Conservation (phyloP, 1,140 invertebrate species). For the Aphaenogaster rudis region DNA sequence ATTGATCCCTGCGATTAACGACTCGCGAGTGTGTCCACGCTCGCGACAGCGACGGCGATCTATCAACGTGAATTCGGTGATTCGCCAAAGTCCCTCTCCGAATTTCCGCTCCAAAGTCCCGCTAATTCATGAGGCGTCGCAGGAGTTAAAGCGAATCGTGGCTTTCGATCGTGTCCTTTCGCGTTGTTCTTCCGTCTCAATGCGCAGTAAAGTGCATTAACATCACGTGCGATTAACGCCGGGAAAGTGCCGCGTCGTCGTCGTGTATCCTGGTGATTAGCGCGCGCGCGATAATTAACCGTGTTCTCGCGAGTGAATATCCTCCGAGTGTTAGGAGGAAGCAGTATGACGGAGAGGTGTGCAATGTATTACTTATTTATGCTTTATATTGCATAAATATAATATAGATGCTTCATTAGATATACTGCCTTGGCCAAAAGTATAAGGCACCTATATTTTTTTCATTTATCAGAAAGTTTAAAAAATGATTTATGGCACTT, state of each 20-base stretch:
- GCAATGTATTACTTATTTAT: neutral
- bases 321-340: neutral
- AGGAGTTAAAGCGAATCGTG: neutral
- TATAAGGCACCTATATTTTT: too few relatives aligned
- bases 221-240: slow-evolving; percentile 8
- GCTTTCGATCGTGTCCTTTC: neutral
- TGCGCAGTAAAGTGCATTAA: neutral
- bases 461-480: too few relatives aligned
- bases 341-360: neutral
- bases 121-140: neutral
- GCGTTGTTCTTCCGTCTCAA: neutral
- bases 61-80: neutral
- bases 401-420: neutral
- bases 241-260: neutral
- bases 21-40: neutral
- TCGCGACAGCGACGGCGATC: neutral
- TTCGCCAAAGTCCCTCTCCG: neutral
- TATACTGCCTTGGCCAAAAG: neutral
- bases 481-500: too few relatives aligned
- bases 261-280: slow-evolving; percentile 15
- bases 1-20: neutral
- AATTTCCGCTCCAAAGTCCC: neutral
- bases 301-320: neutral
- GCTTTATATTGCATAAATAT: neutral
- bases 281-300: slow-evolving; percentile 6